Conservation (phyloP, 2,888 invertebrate species). For the Drosophila paranaensis region DNA sequence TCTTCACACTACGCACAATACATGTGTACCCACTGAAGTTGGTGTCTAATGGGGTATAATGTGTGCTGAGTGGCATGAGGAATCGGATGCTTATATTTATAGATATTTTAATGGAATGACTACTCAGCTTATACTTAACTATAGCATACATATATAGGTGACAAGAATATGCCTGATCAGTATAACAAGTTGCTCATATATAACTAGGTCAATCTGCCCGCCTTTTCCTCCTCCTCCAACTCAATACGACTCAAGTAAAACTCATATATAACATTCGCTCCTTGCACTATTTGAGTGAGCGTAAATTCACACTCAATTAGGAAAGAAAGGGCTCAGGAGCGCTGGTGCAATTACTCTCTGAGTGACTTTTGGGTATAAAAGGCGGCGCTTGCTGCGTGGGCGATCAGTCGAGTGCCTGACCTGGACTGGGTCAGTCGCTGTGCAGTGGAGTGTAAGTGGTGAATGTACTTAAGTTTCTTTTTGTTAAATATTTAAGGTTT, state of each 20-base stretch:
- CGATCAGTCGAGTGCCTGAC: not conserved
- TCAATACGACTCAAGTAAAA: not conserved
- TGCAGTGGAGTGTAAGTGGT: not conserved
- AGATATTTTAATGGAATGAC: no score
- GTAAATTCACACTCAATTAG: not conserved
- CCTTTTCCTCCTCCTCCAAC: not conserved
- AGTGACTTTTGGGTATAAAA: not conserved
- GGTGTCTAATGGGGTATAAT: not conserved
- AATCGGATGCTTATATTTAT: no score
- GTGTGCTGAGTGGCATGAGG: not conserved
- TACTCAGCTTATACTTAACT: no score
- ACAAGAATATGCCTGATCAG: no score
- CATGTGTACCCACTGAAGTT: not conserved
- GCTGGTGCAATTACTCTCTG: not conserved
- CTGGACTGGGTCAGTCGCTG: conserved; percentile 1
- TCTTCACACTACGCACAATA: not conserved
- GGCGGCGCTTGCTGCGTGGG: not conserved
- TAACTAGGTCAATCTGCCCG: not conserved
- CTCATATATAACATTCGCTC: not conserved
- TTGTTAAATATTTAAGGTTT: not conserved
- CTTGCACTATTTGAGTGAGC: not conserved
- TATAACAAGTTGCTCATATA: no score
- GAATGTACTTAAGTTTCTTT: not conserved
- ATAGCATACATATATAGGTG: no score
- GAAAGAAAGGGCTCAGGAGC: not conserved